These are phyloP conservation scores for Camponotus vicinus DNA, from an alignment of 1,140 invertebrate species.

Conservation along the genomic window DNA sequence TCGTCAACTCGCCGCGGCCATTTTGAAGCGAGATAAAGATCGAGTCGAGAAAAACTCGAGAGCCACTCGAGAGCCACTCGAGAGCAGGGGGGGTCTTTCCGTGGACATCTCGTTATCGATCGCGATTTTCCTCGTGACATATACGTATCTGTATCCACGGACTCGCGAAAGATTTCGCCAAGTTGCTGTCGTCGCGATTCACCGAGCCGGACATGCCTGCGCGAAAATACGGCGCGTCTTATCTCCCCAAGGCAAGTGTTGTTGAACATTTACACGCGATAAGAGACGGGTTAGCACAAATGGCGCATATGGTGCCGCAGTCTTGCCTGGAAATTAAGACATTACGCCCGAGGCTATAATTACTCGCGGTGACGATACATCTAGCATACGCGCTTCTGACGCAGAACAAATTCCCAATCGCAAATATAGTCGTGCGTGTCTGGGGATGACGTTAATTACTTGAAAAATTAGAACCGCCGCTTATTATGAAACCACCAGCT, in stretches of 20 bases:
- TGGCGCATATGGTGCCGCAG: conserved; percentile 34
- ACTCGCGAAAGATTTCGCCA: background rate
- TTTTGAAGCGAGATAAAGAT: background rate
- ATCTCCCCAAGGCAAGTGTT: conserved; percentile 64
- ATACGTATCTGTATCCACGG: background rate
- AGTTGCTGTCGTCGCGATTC: conserved; percentile 23
- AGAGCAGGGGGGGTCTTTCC: no score
- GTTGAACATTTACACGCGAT: conserved; percentile 70
- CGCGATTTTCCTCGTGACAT: conserved; percentile 3
- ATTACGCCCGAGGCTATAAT: conserved; percentile 32
- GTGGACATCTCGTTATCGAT: background rate
- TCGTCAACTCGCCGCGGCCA: no score
- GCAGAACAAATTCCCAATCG: conserved; percentile 26
- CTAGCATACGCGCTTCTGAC: conserved; percentile 3
- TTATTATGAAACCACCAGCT: background rate
- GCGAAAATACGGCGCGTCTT: conserved; percentile 48
- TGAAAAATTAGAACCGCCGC: conserved; percentile 17
- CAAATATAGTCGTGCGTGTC: background rate
- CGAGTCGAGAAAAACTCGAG: background rate
- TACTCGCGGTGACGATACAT: background rate
- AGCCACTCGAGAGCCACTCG: background rate
- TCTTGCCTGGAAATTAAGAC: conserved; percentile 63
- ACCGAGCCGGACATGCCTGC: conserved; percentile 2
- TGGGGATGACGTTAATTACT: conserved; percentile 12
- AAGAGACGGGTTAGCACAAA: conserved; percentile 66